Conservation (phyloP, 1,140 invertebrate species). For the Drosophila azteca region DNA sequence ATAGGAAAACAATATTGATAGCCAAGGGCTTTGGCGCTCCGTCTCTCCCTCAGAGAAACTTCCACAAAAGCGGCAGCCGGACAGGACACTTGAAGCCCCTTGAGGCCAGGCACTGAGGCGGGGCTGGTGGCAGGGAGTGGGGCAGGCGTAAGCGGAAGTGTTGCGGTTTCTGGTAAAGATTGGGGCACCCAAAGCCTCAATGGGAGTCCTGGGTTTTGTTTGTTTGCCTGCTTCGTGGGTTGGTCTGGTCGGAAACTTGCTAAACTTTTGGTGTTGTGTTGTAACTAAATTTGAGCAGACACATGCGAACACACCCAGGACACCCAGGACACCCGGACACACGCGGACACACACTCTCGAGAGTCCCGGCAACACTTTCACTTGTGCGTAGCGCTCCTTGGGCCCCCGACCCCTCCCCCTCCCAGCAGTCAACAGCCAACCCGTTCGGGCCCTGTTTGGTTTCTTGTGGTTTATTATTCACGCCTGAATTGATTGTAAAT, state of each 20-base stretch:
- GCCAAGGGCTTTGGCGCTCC: conserved; percentile 22
- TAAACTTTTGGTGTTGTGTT: conserved; percentile 74
- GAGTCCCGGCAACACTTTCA: conserved; percentile 71
- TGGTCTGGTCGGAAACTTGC: conserved; percentile 63
- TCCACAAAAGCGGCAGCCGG: conserved; percentile 10
- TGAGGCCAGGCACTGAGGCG: no score
- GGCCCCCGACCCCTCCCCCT: neutral
- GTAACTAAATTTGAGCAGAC: conserved; percentile 73
- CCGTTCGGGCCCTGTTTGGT: conserved; percentile 61
- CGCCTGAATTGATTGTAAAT: conserved; percentile 84
- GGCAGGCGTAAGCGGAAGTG: conserved; percentile 51
- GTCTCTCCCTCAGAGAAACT: neutral
- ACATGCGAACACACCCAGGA: conserved; percentile 22
- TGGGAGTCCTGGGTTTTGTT: conserved; percentile 30
- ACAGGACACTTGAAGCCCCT: conserved; percentile 42
- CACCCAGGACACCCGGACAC: conserved; percentile 7
- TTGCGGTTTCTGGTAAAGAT: conserved; percentile 49
- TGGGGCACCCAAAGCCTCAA: neutral
- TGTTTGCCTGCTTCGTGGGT: conserved; percentile 36
- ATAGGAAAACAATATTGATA: conserved; percentile 83
- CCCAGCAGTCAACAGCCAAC: no score
- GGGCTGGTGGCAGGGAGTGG: conserved; percentile 5
- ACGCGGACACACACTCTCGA: conserved; percentile 7
- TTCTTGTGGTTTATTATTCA: conserved; percentile 84
- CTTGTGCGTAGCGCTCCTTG: conserved; percentile 52